These are phyloP conservation scores for Hypotaenidia okinawae DNA, from an alignment of 2,797 vertebrate species.

Conservation along the genomic window DNA sequence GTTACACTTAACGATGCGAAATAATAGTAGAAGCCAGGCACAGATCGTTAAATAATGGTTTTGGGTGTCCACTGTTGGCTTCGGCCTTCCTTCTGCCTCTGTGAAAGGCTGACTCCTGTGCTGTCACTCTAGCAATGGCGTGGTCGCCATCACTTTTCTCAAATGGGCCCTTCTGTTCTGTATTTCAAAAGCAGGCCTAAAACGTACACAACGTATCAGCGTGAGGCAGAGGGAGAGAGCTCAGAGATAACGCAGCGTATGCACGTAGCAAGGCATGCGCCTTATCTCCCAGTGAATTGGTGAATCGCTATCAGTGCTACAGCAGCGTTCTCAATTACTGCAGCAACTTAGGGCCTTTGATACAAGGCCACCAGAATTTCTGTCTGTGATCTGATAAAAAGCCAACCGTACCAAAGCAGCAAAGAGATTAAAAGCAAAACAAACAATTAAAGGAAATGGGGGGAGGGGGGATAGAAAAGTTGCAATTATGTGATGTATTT, in stretches of 20 bases:
- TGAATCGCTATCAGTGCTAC: not conserved
- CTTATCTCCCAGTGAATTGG: not conserved
- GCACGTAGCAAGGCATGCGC: not conserved
- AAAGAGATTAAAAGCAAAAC: slow-evolving; percentile 26
- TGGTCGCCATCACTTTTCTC: not conserved
- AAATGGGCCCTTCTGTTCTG: not conserved
- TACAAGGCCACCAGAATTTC: not conserved
- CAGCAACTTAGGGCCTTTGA: not conserved
- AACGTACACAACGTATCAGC: not conserved
- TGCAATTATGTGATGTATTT: not conserved
- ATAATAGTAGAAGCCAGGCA: not conserved
- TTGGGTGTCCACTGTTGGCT: not conserved
- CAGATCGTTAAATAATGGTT: not conserved
- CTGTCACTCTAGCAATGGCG: not conserved
- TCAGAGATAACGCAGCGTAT: not conserved
- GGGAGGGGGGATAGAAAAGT: not conserved
- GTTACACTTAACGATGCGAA: not conserved
- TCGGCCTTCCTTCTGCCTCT: not conserved
- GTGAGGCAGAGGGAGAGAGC: not conserved
- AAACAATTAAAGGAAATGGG: not conserved
- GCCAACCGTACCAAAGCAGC: not conserved
- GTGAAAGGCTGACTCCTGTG: not conserved
- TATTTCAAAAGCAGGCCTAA: not conserved
- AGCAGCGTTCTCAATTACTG: not conserved
- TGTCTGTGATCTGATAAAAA: slow-evolving; percentile 30